Base-by-base conservation (phyloP, 2,888 invertebrate species). In the Sminthurides aquaticus region DNA sequence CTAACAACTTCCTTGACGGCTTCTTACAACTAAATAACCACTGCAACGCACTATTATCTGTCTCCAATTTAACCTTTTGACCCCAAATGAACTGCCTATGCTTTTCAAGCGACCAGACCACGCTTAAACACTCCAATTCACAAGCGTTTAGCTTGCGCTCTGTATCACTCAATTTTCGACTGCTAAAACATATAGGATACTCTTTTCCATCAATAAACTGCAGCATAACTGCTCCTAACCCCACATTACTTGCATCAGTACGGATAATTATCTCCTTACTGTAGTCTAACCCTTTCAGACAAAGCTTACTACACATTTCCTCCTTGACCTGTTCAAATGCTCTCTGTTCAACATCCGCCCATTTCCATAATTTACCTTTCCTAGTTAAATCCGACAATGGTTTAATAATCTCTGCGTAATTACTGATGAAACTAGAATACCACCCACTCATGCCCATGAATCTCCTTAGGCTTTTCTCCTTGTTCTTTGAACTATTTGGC, bases 371-470 rank as follows among this genome's bases (percentile, higher is more conserved):
- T 43, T 5, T 20, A 5, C 22, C 20, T 20, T 67, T 65, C 27
- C 57, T 64, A 25, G 57, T 25, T 24, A 72, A 58, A 11, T 49
- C 29, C 25, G 66, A 59, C 3, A 70, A 26, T 3, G 67, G 68
- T 62, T 59, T 62, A 20, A 65, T 60, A 11, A 60, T 59, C 8
- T 54, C 29, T 18, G 67, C 55, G 56, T 65, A 62, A 60, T 68
- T 64, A 27, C 64, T 49, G 59, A 72, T 67, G 49, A 67, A 71
- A 18, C 64, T 34, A 11, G 60, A 57, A 25, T 72, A 61, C 58
- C 69, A 69, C 1, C 28, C 57, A 29, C 58, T 52, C 48, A 66
- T 57, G 3, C 70, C 70, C 49, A 63, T 29, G 61, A 72, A 71
- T 60, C 61, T 60, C 27, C 49, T 11, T 54, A 72, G 48, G n/a